Evolutionary conservation across 92 coral and sea anemone genomes (phyloP), one percentile per base, ranked within the genome.

Genomic region (Parazoanthus darwini): DNA sequence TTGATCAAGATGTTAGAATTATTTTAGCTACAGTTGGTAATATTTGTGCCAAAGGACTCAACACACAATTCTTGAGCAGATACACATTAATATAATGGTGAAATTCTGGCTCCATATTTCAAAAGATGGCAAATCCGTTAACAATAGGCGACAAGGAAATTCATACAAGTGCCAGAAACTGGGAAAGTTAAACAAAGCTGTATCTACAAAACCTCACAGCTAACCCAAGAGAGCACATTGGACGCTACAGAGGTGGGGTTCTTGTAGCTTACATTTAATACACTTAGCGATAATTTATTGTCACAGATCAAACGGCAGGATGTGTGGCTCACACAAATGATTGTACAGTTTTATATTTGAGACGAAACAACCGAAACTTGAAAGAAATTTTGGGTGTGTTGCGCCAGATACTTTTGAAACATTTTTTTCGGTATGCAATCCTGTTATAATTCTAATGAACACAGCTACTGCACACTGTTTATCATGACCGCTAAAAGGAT

Each of bases 101-200:
- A 83, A 70, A 22, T 78, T 15, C 79, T 46, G 20, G 67, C 36
- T 84, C 79, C 48, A 84, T 84, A 84, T 84, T 44, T 71, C 42
- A 84, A 84, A 84, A 84, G 79, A 84, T 84, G 25, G 14, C 87
- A 84, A 84, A 84, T 79, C 72, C n/a, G 68, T 84, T 26, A 20
- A 84, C 87, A 84, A 84, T 16, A 22, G 78, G 22, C 63, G 91
- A 89, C 87, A 85, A 70, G 89, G 85, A 88, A 91, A 89, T 88
- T 85, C 91, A 85, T 81, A 88, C 86, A 56, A 88, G 83, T 80
- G 91, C 72, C 63, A 74, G 77, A 91, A 91, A 88, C 86, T 81
- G 72, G 75, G 78, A 88, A 88, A 79, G 58, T 89, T 86, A 91
- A 91, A 88, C 93, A 91, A 91, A 91, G 93, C 91, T 91, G 93